Conservation (phyloP, 2,797 vertebrate genomes). For the Triplophysa yarkandensis region DNA sequence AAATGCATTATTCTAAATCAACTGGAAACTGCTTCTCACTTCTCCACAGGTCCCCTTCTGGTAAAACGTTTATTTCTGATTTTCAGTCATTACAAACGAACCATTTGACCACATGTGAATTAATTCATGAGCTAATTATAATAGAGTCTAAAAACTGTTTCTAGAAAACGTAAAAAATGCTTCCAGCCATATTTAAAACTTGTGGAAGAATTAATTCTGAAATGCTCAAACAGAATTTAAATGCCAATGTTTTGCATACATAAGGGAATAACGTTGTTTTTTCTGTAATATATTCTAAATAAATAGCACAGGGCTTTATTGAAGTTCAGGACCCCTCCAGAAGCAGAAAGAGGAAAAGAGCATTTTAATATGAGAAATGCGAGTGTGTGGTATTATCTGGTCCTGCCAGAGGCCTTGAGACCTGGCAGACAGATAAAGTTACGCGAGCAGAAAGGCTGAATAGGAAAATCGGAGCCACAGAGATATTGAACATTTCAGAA, state of each 20-base stretch:
- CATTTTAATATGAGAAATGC: constrained; percentile 78
- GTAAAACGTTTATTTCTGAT: constrained; percentile 86
- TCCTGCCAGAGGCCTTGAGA: constrained; percentile 70
- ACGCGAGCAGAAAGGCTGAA: constrained; percentile 71
- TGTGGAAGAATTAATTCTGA: constrained; percentile 64
- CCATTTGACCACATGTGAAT: background rate
- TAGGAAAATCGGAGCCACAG: constrained; percentile 65
- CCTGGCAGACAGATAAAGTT: constrained; percentile 63
- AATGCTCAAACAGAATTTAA: constrained; percentile 58
- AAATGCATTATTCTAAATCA: constrained; percentile 52
- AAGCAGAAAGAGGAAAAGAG: constrained; percentile 74
- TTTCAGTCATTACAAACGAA: constrained; percentile 26
- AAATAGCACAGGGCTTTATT: constrained; percentile 76
- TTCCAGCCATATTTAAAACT: constrained; percentile 51
- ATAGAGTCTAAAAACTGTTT: constrained; percentile 18
- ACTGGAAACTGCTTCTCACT: constrained; percentile 68
- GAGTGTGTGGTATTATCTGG: constrained; percentile 72
- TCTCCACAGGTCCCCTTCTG: constrained; percentile 72
- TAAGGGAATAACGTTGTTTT: constrained; percentile 52
- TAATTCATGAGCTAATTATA: background rate
- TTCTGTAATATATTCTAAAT: constrained; percentile 72
- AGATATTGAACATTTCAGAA: constrained; percentile 76
- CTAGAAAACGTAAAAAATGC: constrained; percentile 44
- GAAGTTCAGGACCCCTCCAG: constrained; percentile 73
- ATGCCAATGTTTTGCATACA: constrained; percentile 58